Base-by-base conservation (phyloP, 2,113 vertebrate species). In the Cinclus mexicanus region DNA sequence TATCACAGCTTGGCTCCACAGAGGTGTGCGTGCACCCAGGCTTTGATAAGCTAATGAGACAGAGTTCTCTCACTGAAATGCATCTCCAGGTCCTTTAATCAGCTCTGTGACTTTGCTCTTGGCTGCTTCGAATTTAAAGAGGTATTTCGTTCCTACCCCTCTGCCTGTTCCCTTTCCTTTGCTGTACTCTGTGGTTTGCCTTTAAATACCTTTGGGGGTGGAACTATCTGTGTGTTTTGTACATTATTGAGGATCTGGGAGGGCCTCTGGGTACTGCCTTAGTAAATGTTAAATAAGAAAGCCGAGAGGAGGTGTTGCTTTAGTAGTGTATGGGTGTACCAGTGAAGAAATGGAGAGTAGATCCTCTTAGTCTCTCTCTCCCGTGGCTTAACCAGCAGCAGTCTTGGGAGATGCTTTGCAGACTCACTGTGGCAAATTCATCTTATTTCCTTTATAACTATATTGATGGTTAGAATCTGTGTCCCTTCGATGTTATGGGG, bases 31-130 rank as follows among this genome's bases (percentile, higher is more conserved):
- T 50, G 81, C 76, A 91, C 53, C 57, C 56, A 9, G 2, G 41
- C 83, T 95, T 96, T 95, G 95, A 94, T 87, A 72, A 93, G 89
- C 89, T 93, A 93, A 95, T 94, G 89, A 91, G 64, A 9, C 65
- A 39, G 72, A 44, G 33, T 20, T 83, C 22, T 75, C 50, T 81
- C 64, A 55, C 65, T 78, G 44, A 79, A 92, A 91, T 85, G 89
- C 69, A 64, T 52, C n/a, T 75, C 57, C 50, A 14, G 5, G 3
- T 75, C 89, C 83, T 92, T 89, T 82, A 71, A 71, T 89, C 91
- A 87, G 33, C 53, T 78, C 44, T 52, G 65, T 82, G 91, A 60
- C 52, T 72, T 74, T 70, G 47, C 59, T 95, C 56, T 41, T 39
- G 72, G 69, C 56, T 57, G 67, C 76, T 81, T n/a, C 0, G 0